Conservation (phyloP, 2,113 vertebrate species). For the Rhegmatorhina hoffmannsi region DNA sequence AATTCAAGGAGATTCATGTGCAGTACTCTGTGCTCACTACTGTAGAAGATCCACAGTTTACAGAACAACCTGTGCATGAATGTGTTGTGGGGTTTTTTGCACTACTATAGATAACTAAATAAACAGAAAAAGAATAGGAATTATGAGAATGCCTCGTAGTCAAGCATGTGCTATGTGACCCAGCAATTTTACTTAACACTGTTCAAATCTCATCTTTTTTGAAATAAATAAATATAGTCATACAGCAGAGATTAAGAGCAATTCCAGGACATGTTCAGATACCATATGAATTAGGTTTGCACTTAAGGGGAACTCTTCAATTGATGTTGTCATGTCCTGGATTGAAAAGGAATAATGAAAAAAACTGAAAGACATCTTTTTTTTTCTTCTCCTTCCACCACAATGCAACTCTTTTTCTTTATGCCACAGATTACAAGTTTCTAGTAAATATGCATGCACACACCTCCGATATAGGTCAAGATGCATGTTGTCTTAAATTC, state of each 20-base stretch:
- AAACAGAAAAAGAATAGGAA: not conserved
- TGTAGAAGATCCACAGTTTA: not conserved
- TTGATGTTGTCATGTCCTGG: not conserved
- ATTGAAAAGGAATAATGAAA: not conserved
- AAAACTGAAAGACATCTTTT: not conserved
- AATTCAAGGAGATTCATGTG: not conserved
- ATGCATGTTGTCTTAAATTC: not conserved
- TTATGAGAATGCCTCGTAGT: not conserved
- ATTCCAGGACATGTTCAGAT: not conserved
- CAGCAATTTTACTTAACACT: not conserved
- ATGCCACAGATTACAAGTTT: not conserved
- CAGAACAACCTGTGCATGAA: not conserved
- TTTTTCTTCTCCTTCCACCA: not conserved
- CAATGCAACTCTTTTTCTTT: not conserved
- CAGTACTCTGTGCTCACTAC: not conserved
- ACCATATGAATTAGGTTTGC: not conserved
- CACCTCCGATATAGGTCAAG: not conserved
- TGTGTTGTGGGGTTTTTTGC: not conserved
- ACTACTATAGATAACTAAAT: not conserved
- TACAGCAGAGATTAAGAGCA: not conserved
- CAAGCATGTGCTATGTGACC: not conserved
- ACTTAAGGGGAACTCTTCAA: not conserved
- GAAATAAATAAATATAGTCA: not conserved
- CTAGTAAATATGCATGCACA: not conserved
- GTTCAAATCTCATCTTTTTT: not conserved